A percentile compares a stretch with the other conserved stretches of the same genome.
These are phyloP conservation scores for Alethe castanea DNA, from an alignment of 2,113 vertebrate genomes.

Conservation along the genomic window DNA sequence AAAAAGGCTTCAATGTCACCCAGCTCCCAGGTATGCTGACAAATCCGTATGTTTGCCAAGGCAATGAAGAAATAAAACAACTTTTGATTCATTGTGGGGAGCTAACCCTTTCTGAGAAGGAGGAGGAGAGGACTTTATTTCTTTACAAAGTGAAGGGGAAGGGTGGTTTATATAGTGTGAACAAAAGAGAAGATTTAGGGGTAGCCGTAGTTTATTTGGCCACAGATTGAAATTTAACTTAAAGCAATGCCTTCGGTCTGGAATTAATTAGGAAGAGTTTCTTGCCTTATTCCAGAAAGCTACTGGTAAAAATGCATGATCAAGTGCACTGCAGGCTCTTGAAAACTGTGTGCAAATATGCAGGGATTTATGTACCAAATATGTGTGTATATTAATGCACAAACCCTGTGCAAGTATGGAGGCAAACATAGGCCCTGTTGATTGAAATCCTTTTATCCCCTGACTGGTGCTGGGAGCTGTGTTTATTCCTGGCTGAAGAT, in stretches of 20 bases:
- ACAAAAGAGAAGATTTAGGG: background rate
- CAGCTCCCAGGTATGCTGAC: background rate
- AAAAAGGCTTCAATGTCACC: background rate
- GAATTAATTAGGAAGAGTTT: background rate
- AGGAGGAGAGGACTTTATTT: background rate
- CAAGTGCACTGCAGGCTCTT: background rate
- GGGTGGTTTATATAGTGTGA: background rate
- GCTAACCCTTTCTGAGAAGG: background rate
- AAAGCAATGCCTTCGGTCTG: background rate
- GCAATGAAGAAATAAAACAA: background rate
- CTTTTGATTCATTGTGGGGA: background rate
- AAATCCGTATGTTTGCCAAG: background rate
- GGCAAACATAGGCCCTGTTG: background rate
- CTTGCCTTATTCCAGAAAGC: background rate
- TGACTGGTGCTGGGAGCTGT: background rate
- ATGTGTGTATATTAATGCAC: background rate
- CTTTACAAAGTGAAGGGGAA: background rate
- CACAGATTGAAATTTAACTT: background rate
- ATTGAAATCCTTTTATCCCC: background rate
- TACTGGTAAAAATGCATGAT: background rate
- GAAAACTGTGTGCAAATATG: background rate
- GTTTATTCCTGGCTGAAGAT: background rate
- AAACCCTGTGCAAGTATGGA: background rate
- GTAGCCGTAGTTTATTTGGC: background rate
- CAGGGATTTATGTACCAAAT: background rate